phyloP scores from a whole-genome alignment of 2,113 vertebrate genomes.

The Trogon surrucura region DNA sequence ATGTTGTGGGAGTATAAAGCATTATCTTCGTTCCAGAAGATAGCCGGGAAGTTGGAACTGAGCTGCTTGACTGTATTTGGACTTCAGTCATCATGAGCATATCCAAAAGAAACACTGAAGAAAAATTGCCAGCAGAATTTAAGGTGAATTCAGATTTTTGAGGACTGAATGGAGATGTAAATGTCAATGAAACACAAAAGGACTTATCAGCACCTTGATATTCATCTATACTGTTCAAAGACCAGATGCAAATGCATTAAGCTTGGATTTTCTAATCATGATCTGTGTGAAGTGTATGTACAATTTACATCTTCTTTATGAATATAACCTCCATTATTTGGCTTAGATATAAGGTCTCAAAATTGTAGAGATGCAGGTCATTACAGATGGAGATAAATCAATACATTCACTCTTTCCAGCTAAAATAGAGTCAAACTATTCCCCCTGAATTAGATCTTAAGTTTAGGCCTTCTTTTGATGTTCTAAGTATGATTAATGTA shows the following conservation, averaged over 20 bases:
- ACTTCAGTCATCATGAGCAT: neutral
- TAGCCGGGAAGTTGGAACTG: neutral
- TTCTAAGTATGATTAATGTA: neutral
- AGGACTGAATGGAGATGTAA: neutral
- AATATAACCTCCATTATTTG: neutral
- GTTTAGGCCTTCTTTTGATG: neutral
- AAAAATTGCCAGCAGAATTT: neutral
- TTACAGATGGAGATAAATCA: neutral
- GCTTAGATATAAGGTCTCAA: neutral
- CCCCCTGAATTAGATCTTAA: neutral
- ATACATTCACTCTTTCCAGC: neutral
- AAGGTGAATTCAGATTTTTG: neutral
- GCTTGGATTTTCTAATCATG: neutral
- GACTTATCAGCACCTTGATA: neutral
- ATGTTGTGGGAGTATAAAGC: neutral
- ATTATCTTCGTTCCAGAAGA: neutral
- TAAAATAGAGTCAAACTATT: neutral
- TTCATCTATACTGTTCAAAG: neutral
- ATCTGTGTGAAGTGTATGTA: neutral
- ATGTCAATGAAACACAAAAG: neutral
- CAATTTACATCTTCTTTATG: neutral
- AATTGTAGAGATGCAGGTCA: neutral
- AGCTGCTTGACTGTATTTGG: neutral
- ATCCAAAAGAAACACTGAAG: neutral
- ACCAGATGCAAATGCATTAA: neutral